Conservation (phyloP, 2,888 invertebrate species). For the Luperina testacea region DNA sequence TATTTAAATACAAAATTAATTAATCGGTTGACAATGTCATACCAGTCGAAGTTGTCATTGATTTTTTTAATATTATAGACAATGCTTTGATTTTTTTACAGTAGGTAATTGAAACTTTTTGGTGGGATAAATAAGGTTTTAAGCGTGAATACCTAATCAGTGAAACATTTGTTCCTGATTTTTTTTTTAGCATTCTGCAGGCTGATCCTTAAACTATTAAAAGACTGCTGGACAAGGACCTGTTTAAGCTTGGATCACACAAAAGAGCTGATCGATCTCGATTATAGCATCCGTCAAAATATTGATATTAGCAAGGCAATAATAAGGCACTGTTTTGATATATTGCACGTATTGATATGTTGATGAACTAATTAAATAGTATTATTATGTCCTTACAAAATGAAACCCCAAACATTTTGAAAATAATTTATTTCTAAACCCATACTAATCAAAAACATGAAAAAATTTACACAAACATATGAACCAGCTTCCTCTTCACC, state of each 20-base stretch:
- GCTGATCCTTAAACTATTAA: not conserved
- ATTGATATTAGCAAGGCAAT: not conserved
- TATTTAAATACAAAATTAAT: slow-evolving; percentile 29
- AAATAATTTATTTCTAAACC: slow-evolving; percentile 29
- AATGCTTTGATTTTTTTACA: not conserved
- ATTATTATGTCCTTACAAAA: not conserved
- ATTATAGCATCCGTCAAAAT: not conserved
- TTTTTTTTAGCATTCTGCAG: not conserved
- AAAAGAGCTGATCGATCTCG: not conserved
- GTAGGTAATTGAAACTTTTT: not conserved
- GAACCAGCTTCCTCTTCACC: slow-evolving; percentile 55
- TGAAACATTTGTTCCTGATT: not conserved
- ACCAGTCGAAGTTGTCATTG: not conserved
- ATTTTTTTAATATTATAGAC: not conserved
- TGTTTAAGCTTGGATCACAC: too few relatives aligned
- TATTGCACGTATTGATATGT: not conserved
- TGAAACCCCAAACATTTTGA: not conserved
- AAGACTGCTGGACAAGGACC: not conserved
- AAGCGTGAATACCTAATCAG: not conserved
- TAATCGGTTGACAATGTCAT: slow-evolving; percentile 3
- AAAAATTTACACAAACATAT: slow-evolving; percentile 61
- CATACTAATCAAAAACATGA: not conserved
- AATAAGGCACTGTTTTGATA: not conserved
- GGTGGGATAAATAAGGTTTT: not conserved
- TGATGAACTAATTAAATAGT: not conserved